These are phyloP conservation scores for Trypoxylon attenuatum DNA, from an alignment of 2,888 invertebrate genomes.

Conservation along the genomic window DNA sequence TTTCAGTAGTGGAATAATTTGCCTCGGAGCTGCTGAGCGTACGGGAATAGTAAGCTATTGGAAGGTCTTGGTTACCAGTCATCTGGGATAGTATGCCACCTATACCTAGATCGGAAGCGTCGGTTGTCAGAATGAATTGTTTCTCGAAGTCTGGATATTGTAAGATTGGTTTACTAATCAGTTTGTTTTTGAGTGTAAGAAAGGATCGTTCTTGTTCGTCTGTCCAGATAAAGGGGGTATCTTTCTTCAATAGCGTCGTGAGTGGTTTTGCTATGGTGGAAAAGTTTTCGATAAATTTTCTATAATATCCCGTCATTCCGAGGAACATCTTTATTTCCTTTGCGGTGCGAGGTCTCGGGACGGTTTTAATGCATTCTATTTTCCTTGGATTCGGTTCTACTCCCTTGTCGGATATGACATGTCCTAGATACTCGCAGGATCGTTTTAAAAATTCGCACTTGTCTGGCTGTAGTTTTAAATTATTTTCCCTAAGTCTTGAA, in stretches of 20 bases:
- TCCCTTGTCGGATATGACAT: no score
- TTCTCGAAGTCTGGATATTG: constrained; percentile 6
- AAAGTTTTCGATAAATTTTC: constrained; percentile 29
- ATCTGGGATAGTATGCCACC: constrained; percentile 4
- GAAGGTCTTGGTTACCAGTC: neutral
- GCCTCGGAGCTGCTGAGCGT: constrained; percentile 3
- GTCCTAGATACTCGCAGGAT: no score
- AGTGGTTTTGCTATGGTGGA: constrained; percentile 27
- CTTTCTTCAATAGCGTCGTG: constrained; percentile 14
- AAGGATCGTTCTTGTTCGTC: neutral
- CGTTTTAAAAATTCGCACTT: constrained; percentile 10
- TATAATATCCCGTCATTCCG: constrained; percentile 7
- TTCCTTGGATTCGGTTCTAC: constrained; percentile 40
- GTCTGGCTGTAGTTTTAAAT: neutral
- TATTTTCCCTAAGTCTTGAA: neutral
- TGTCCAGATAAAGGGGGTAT: constrained; percentile 5
- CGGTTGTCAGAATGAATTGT: constrained; percentile 1
- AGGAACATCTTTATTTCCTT: constrained; percentile 23
- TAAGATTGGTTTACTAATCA: neutral
- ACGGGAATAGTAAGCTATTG: constrained; percentile 6
- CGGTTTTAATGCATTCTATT: constrained; percentile 8
- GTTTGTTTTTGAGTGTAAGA: constrained; percentile 1
- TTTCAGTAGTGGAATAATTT: constrained; percentile 12
- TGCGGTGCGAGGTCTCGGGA: constrained; percentile 5
- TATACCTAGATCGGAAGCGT: constrained; percentile 3